phyloP scores from a whole-genome alignment of 2,113 vertebrate species.

The Malurus cyaneus region DNA sequence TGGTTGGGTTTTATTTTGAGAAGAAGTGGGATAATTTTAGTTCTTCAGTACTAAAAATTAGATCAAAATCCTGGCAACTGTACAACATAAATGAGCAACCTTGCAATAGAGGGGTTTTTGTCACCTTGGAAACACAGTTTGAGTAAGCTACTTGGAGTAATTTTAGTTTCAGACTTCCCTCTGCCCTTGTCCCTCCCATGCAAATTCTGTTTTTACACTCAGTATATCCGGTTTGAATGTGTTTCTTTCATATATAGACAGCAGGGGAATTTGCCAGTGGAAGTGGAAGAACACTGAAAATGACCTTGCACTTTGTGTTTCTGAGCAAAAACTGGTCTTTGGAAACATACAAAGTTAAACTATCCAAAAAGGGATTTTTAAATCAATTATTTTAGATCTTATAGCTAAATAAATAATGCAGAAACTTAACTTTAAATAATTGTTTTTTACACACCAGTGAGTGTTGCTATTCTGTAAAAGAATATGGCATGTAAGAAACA shows the following conservation, averaged over 20 bases:
- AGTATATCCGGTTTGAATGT: conserved; percentile 13
- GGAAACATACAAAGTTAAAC: not conserved
- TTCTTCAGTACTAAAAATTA: conserved; percentile 19
- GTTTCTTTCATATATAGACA: not conserved
- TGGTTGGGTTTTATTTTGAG: conserved; percentile 11
- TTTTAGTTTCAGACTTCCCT: conserved; percentile 51
- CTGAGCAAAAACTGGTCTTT: not conserved
- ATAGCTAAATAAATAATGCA: not conserved
- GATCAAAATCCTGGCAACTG: conserved; percentile 38
- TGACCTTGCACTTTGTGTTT: not conserved
- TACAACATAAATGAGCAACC: conserved; percentile 26
- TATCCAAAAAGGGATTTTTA: not conserved
- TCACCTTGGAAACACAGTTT: conserved; percentile 48
- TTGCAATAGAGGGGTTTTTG: conserved; percentile 5
- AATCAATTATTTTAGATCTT: not conserved
- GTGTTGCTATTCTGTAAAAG: not conserved
- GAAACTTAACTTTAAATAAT: not conserved
- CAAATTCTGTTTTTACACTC: conserved; percentile 45
- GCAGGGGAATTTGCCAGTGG: not conserved
- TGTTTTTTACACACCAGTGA: not conserved
- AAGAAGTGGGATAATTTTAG: conserved; percentile 19
- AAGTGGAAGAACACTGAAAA: conserved; percentile 16
- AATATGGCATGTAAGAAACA: not conserved
- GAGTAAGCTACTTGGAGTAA: conserved; percentile 26
- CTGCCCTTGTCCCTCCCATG: conserved; percentile 32